phyloP scores from a whole-genome alignment of 2,888 invertebrate genomes.

The Anarsia innoxiella region DNA sequence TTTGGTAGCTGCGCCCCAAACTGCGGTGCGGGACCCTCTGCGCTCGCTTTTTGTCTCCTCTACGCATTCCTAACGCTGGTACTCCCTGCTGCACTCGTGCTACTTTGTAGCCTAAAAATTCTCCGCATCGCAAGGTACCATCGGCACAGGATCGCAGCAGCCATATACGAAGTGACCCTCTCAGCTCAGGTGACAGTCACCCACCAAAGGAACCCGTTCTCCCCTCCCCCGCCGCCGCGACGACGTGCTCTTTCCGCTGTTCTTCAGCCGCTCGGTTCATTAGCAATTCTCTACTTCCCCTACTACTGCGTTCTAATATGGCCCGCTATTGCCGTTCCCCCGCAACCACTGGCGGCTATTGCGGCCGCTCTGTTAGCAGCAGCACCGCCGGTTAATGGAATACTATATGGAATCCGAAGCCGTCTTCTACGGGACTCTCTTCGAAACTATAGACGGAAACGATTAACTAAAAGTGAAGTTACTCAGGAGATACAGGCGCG shows the following conservation, averaged over 20 bases:
- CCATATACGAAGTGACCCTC: conserved; percentile 88
- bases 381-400: conserved; percentile 83
- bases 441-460: conserved; percentile 85
- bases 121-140: conserved; percentile 82
- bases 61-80: conserved; percentile 80
- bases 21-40: conserved; percentile 76
- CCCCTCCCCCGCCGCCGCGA: conserved; percentile 79
- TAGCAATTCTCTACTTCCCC: conserved; percentile 83
- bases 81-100: conserved; percentile 80
- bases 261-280: conserved; percentile 81
- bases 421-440: conserved; percentile 82
- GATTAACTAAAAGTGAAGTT: conserved; percentile 85
- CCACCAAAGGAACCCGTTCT: conserved; percentile 86
- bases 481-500: conserved; percentile 87
- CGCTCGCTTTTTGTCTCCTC: conserved; percentile 78
- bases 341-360: conserved; percentile 69
- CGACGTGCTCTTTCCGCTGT: conserved; percentile 80
- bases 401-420: conserved; percentile 85
- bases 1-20: conserved; percentile 81
- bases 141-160: conserved; percentile 87
- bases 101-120: conserved; percentile 83
- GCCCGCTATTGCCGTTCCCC: conserved; percentile 67
- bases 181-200: conserved; percentile 90
- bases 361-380: conserved; percentile 80
- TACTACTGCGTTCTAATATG: conserved; percentile 83